These are phyloP conservation scores for Drosophila erecta DNA, from an alignment of 1,140 invertebrate genomes.

Conservation along the genomic window DNA sequence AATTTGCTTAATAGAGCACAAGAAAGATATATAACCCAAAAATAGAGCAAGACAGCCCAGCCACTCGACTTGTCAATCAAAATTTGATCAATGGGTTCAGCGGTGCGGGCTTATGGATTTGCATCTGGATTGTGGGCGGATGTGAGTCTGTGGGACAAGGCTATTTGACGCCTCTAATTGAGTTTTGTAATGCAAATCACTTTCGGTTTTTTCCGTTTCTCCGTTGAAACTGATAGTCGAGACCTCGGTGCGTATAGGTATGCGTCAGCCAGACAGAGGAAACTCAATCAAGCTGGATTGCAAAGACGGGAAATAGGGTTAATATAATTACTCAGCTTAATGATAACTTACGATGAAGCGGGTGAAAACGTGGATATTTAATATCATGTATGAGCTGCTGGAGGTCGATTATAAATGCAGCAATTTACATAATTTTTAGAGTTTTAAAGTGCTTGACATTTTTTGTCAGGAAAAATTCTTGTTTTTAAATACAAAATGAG, in stretches of 20 bases:
- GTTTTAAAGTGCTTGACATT: not conserved
- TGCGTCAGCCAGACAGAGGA: constrained; percentile 32
- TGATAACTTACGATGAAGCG: constrained; percentile 13
- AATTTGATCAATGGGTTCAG: constrained; percentile 50
- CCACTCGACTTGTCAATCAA: constrained; percentile 48
- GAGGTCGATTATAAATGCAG: constrained; percentile 9
- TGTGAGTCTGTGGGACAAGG: constrained; percentile 42
- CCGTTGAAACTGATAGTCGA: constrained; percentile 37
- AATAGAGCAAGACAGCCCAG: constrained; percentile 15
- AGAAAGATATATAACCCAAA: constrained; percentile 33
- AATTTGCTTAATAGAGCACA: constrained; percentile 49
- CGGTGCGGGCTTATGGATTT: constrained; percentile 6
- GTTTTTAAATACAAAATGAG: no score
- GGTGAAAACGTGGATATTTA: constrained; percentile 7
- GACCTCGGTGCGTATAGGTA: constrained; percentile 35
- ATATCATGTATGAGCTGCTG: constrained; percentile 1
- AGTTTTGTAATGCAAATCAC: constrained; percentile 56
- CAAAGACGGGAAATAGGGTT: constrained; percentile 44
- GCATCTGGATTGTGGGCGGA: constrained; percentile 17
- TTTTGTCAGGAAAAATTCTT: not conserved
- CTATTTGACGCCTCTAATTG: constrained; percentile 53
- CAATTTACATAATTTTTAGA: constrained; percentile 1
- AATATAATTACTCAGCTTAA: constrained; percentile 25
- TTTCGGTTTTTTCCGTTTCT: constrained; percentile 41
- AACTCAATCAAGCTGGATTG: constrained; percentile 41